A percentile compares a stretch with the other conserved stretches of the same genome.
phyloP scores from a whole-genome alignment of 2,797 vertebrate species.

The Picus viridis region DNA sequence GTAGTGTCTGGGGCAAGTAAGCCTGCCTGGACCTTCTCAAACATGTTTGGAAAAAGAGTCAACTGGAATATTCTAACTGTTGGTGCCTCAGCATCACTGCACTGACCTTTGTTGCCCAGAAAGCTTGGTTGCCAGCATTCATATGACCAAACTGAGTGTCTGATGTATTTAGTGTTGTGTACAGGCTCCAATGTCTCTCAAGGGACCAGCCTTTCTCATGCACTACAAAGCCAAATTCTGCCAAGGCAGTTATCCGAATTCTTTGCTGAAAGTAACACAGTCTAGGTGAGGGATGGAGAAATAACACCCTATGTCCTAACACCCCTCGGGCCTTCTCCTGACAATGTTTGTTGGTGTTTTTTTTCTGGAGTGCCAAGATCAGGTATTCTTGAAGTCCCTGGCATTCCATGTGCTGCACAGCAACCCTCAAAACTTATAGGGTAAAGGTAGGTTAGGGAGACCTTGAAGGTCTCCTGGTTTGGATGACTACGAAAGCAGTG shows the following conservation, averaged over 20 bases:
- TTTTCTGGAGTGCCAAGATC: not conserved
- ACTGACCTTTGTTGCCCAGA: not conserved
- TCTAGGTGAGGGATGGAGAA: not conserved
- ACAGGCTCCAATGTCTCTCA: not conserved
- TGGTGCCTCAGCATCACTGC: not conserved
- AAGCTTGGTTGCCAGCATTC: not conserved
- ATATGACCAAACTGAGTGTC: not conserved
- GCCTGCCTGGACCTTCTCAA: constrained; percentile 30
- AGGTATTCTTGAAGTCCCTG: not conserved
- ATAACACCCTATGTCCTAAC: not conserved
- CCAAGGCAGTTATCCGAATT: not conserved
- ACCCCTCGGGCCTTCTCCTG: not conserved
- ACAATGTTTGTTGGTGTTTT: not conserved
- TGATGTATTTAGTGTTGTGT: not conserved
- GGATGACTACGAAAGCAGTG: not conserved
- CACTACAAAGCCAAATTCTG: not conserved
- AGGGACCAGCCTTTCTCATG: not conserved
- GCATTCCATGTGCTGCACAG: not conserved
- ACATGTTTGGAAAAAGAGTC: constrained; percentile 23
- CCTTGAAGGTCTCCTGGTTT: not conserved
- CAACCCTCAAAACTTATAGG: not conserved
- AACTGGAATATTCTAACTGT: not conserved
- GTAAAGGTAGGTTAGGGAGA: not conserved
- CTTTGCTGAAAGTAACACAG: not conserved
- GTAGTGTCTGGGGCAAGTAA: constrained; percentile 40